Conservation (phyloP, 2,888 invertebrate genomes). For the Stictocephala bisonia region DNA sequence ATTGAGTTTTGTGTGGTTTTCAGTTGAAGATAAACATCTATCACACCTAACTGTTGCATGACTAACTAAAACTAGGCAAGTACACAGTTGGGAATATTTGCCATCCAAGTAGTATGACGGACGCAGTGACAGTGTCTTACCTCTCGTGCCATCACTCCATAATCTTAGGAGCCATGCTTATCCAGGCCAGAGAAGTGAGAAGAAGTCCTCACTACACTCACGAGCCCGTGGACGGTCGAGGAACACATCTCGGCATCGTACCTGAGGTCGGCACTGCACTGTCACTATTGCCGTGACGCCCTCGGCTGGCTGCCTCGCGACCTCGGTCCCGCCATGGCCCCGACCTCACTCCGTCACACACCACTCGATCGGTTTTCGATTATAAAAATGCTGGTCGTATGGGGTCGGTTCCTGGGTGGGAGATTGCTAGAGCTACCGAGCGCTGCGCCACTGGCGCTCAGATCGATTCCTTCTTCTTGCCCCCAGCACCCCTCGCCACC, state of each 20-base stretch:
- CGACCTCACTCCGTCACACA: background rate
- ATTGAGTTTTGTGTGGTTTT: too few species aligned
- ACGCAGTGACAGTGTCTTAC: background rate
- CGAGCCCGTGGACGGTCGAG: constrained; percentile 13
- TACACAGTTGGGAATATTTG: too few species aligned
- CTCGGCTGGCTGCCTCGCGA: background rate
- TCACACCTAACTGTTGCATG: too few species aligned
- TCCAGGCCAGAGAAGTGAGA: constrained; percentile 12
- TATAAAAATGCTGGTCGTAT: background rate
- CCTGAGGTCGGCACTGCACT: too few species aligned
- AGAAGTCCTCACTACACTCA: constrained; percentile 6
- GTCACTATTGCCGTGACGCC: background rate
- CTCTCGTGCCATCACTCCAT: constrained; percentile 42
- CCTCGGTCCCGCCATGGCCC: background rate
- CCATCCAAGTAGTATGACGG: background rate
- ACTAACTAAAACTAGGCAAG: too few species aligned
- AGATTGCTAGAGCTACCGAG: background rate
- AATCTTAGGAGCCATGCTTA: constrained; percentile 19
- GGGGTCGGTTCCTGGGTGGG: background rate
- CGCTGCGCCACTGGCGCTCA: background rate
- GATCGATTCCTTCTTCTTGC: constrained; percentile 15
- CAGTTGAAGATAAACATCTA: too few species aligned
- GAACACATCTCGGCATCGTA: too few species aligned
- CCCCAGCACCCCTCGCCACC: constrained; percentile 5
- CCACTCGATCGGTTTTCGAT: background rate